Conservation (phyloP, 2,113 vertebrate genomes). For the Ictidomys tridecemlineatus region DNA sequence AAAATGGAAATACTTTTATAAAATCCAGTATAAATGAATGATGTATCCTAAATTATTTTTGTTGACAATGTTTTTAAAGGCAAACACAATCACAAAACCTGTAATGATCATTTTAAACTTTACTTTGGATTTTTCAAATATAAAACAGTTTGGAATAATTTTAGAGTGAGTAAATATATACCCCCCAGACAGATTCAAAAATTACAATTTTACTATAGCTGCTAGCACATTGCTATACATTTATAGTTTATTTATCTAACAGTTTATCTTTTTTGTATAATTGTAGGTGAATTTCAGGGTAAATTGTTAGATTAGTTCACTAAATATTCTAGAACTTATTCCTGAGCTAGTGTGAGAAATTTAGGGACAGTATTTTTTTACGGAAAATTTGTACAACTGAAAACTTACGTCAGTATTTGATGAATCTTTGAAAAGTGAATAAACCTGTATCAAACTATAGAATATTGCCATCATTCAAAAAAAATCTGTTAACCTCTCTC, state of each 20-base stretch:
- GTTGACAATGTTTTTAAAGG: background rate
- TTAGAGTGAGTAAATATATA: background rate
- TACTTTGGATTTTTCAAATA: background rate
- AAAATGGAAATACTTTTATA: background rate
- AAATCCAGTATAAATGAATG: background rate
- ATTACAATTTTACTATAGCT: background rate
- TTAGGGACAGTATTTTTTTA: background rate
- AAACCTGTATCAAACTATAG: background rate
- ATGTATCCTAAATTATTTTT: background rate
- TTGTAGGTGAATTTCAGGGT: background rate
- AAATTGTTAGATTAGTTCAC: background rate
- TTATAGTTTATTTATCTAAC: background rate
- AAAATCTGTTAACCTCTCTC: background rate
- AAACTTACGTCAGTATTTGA: background rate
- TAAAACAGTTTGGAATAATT: background rate
- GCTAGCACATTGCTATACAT: background rate
- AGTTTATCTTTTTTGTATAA: background rate
- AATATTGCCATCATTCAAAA: background rate
- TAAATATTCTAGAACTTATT: background rate
- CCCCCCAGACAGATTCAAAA: background rate
- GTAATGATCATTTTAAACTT: background rate
- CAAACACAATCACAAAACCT: background rate
- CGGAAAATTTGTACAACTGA: background rate
- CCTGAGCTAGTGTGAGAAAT: background rate
- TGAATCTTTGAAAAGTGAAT: background rate